Evolutionary conservation across 2,888 invertebrate species (phyloP).

Genomic region (Sinopyrophorus schimmeli): DNA sequence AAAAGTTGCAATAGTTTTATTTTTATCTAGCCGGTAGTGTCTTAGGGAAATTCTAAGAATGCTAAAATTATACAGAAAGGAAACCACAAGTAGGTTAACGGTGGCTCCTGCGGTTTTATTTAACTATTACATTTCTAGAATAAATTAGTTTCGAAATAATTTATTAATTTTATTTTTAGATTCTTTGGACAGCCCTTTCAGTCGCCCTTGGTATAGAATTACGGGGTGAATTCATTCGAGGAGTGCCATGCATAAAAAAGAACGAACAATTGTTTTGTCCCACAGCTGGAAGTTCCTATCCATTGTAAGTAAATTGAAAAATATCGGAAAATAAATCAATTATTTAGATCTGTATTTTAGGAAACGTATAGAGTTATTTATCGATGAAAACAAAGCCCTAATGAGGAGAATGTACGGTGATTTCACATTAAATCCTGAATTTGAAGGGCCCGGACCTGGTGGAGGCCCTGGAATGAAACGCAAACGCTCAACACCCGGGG

Average conservation of each 20-base stretch:
- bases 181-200: slow-evolving; percentile 87
- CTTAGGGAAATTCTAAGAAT: too few relatives aligned
- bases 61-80: too few relatives aligned
- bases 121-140: too few relatives aligned
- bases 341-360: slow-evolving; percentile 59
- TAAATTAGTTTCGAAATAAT: too few relatives aligned
- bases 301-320: slow-evolving; percentile 86
- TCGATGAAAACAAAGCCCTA: slow-evolving; percentile 91
- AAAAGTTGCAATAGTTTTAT: too few relatives aligned
- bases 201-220: slow-evolving; percentile 85
- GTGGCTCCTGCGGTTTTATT: too few relatives aligned
- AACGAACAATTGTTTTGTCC: slow-evolving; percentile 90
- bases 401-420: slow-evolving; percentile 94
- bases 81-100: too few relatives aligned
- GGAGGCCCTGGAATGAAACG: slow-evolving; percentile 53
- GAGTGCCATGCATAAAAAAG: slow-evolving; percentile 87
- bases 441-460: slow-evolving; percentile 52
- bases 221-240: slow-evolving; percentile 83
- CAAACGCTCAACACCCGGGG: slow-evolving; percentile 55
- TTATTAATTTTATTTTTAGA: slow-evolving; percentile 65
- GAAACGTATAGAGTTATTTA: slow-evolving; percentile 87
- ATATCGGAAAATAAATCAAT: slow-evolving; percentile 10
- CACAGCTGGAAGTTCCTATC: slow-evolving; percentile 88
- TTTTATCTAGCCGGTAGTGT: too few relatives aligned
- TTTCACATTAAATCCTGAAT: slow-evolving; percentile 66